Conservation (phyloP, 35 echinoderm and acorn worm species). For the Chiridota heheva region DNA sequence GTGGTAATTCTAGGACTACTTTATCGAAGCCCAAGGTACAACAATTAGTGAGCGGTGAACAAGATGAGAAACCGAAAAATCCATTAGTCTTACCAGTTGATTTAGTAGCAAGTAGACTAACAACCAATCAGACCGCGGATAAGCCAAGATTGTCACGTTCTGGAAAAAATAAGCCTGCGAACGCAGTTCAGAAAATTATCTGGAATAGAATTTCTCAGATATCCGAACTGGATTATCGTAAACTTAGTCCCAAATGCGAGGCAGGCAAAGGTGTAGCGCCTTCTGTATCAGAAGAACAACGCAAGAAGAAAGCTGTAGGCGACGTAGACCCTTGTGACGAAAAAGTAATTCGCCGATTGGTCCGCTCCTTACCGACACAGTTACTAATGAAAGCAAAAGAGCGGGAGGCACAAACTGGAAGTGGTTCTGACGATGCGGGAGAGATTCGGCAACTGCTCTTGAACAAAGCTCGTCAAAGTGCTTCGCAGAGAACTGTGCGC, state of each 20-base stretch:
- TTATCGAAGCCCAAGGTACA: no score
- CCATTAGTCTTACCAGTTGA: no score
- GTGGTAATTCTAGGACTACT: no score
- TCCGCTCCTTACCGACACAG: slow-evolving; percentile 17
- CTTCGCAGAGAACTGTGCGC: slow-evolving; percentile 13
- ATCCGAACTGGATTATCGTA: not conserved
- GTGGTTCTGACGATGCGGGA: slow-evolving; percentile 19
- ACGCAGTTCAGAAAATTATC: not conserved
- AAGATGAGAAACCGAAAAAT: no score
- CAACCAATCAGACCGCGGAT: no score
- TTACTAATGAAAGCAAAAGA: slow-evolving; percentile 13
- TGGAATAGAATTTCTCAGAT: not conserved
- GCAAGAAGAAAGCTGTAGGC: no score
- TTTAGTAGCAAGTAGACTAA: no score
- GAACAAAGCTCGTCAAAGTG: not conserved
- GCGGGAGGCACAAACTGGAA: slow-evolving; percentile 23
- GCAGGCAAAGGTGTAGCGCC: not conserved
- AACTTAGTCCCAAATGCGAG: not conserved
- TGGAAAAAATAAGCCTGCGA: not conserved
- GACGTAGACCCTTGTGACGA: slow-evolving; percentile 2
- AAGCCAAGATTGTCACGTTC: no score
- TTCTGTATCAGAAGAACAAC: not conserved
- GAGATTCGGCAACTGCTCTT: slow-evolving; percentile 13
- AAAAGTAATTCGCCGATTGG: slow-evolving; percentile 34
- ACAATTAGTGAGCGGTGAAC: no score